Conservation (phyloP, 2,113 vertebrate species). For the Hydrochoerus hydrochaeris region DNA sequence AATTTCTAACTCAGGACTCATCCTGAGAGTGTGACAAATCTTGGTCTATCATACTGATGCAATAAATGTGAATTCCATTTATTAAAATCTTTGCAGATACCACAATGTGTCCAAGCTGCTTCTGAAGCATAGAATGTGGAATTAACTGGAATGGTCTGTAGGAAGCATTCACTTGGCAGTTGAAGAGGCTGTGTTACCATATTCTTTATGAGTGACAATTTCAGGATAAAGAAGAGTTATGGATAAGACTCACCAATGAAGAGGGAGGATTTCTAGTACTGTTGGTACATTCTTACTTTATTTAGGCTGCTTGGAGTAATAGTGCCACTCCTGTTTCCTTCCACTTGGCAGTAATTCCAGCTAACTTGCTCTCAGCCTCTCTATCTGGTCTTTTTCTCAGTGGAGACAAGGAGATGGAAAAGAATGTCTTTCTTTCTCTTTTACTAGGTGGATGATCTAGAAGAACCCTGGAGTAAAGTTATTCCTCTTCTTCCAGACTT, state of each 20-base stretch:
- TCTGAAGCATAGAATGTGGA: neutral
- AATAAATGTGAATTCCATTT: neutral
- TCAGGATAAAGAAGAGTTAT: neutral
- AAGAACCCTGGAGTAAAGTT: neutral
- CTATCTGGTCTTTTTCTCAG: slow-evolving; percentile 7
- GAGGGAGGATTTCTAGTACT: neutral
- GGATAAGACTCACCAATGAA: neutral
- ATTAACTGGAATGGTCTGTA: neutral
- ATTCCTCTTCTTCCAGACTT: neutral
- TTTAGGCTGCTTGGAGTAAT: neutral
- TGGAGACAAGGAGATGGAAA: neutral
- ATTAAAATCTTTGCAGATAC: neutral
- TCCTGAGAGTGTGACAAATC: neutral
- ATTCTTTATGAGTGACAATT: neutral
- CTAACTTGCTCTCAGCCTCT: neutral
- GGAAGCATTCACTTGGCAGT: neutral
- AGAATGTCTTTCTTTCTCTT: neutral
- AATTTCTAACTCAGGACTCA: neutral
- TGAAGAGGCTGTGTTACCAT: neutral
- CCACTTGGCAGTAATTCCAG: neutral
- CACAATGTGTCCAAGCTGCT: neutral
- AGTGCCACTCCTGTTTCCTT: neutral
- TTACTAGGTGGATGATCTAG: neutral
- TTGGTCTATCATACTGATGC: neutral
- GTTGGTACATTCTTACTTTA: neutral